A percentile compares a stretch with the other conserved stretches of the same genome.
phyloP scores from a whole-genome alignment of 2,113 vertebrate species.

The Sorex araneus region DNA sequence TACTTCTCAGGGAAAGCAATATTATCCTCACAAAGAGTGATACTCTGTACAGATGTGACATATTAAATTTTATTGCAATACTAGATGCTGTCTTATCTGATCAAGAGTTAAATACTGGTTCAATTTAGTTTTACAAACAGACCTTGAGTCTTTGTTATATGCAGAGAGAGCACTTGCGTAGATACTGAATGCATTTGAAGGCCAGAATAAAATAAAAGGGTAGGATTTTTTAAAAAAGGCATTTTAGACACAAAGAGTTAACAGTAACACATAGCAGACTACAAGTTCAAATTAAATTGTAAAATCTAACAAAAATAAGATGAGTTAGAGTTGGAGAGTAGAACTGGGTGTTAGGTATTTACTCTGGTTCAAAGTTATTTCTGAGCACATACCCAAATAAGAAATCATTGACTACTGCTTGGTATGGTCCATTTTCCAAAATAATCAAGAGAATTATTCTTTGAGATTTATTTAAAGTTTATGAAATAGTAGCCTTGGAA shows the following conservation, averaged over 20 bases:
- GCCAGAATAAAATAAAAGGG: background rate
- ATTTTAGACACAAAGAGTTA: background rate
- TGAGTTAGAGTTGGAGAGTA: no score
- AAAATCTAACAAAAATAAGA: no score
- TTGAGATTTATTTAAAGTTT: no score
- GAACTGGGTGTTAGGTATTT: no score
- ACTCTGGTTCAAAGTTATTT: no score
- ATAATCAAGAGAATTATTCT: no score
- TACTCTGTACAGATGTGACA: background rate
- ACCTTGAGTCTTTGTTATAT: conserved; percentile 1
- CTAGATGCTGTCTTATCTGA: background rate
- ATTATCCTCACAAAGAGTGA: background rate
- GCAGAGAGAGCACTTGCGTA: background rate
- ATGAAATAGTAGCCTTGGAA: background rate
- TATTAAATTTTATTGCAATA: background rate
- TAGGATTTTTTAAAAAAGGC: background rate
- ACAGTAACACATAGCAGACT: background rate
- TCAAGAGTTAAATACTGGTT: conserved; percentile 36
- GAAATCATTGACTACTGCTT: no score
- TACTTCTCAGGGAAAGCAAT: background rate
- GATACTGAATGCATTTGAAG: background rate
- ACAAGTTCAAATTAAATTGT: background rate
- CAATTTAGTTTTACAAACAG: background rate
- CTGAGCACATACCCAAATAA: no score
- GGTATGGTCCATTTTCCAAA: no score